These are phyloP conservation scores for Diabrotica balteata DNA, from an alignment of 2,888 invertebrate species.

Conservation along the genomic window DNA sequence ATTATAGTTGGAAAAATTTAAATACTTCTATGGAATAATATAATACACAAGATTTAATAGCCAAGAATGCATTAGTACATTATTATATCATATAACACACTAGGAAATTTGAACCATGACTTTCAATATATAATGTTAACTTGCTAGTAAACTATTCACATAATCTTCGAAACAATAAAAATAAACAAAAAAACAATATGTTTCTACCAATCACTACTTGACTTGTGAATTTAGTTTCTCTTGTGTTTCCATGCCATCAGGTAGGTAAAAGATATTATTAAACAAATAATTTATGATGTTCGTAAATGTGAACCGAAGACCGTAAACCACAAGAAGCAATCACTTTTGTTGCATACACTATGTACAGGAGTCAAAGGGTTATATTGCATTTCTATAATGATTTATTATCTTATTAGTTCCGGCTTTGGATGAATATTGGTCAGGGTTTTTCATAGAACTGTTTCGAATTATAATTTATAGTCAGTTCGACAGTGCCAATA, in stretches of 20 bases:
- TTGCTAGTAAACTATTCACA: too few species aligned
- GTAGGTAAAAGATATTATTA: slow-evolving; percentile 14
- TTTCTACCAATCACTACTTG: too few species aligned
- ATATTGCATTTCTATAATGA: slow-evolving; percentile 46
- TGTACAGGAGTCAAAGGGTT: slow-evolving; percentile 48
- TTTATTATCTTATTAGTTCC: slow-evolving; percentile 51
- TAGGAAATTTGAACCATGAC: too few species aligned
- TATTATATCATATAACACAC: too few species aligned
- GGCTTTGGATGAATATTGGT: slow-evolving; percentile 44
- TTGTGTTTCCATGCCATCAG: slow-evolving; percentile 17
- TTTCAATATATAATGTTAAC: too few species aligned
- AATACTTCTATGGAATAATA: too few species aligned
- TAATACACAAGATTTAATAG: too few species aligned
- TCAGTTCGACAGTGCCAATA: slow-evolving; percentile 31
- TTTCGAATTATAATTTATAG: slow-evolving; percentile 38
- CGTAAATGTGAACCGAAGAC: slow-evolving; percentile 36
- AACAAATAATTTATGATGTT: slow-evolving; percentile 44
- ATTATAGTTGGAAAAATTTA: too few species aligned
- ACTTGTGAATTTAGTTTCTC: too few species aligned
- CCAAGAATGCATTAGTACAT: too few species aligned
- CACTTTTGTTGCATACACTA: slow-evolving; percentile 40
- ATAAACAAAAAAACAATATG: too few species aligned
- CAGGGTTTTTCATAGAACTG: slow-evolving; percentile 41
- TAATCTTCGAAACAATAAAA: too few species aligned
- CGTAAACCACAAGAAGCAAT: slow-evolving; percentile 44